Evolutionary conservation across 2,797 vertebrate genomes (phyloP).

Genomic region (Pangasius djambal): DNA sequence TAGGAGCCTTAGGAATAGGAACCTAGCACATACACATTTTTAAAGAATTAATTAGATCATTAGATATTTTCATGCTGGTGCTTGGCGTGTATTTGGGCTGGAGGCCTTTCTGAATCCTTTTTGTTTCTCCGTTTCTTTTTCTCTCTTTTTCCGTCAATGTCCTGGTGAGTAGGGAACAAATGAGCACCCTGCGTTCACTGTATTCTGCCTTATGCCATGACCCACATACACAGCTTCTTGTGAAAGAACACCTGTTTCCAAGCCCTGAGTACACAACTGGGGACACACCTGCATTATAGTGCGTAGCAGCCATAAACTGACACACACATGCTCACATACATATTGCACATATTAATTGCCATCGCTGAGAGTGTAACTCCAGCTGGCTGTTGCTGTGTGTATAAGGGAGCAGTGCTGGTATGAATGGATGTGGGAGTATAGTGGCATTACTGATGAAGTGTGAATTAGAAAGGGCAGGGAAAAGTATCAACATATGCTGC

Average conservation of each 20-base stretch:
- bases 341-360: conserved; percentile 10
- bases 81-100: conserved; percentile 42
- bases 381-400: conserved; percentile 36
- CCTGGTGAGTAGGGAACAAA: conserved; percentile 22
- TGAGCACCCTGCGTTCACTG: background rate
- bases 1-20: conserved; percentile 25
- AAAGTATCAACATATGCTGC: conserved; percentile 42
- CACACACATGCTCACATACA: conserved; percentile 29
- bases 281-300: conserved; percentile 54
- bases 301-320: background rate
- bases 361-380: conserved; percentile 26
- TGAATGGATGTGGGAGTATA: background rate
- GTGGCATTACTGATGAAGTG: conserved; percentile 25
- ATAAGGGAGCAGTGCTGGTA: conserved; percentile 4
- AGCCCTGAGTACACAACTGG: conserved; percentile 48
- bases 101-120: conserved; percentile 12
- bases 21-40: conserved; percentile 21
- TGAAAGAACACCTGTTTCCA: conserved; percentile 59
- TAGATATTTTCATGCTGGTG: conserved; percentile 47
- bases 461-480: conserved; percentile 6
- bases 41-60: conserved; percentile 53
- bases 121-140: conserved; percentile 24
- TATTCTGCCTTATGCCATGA: conserved; percentile 35
- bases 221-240: conserved; percentile 50
- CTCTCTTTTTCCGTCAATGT: conserved; percentile 1